phyloP scores from a whole-genome alignment of 2,888 invertebrate genomes.

The Drosophila merina region DNA sequence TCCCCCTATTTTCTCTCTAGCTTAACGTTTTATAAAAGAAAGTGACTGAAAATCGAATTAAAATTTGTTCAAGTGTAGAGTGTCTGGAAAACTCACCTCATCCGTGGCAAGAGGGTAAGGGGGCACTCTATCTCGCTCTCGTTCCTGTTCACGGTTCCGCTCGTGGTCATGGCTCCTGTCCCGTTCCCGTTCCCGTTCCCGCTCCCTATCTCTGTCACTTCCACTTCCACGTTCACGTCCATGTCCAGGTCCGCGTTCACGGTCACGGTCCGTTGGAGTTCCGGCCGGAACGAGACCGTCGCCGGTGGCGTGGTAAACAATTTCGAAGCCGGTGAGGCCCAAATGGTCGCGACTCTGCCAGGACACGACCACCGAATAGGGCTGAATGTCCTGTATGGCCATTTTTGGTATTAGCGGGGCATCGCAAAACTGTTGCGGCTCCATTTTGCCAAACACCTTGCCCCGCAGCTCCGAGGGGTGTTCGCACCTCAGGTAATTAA shows the following conservation, averaged over 20 bases:
- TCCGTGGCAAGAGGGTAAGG: constrained; percentile 50
- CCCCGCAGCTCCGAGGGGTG: constrained; percentile 92
- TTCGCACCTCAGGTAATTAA: constrained; percentile 89
- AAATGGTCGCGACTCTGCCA: constrained; percentile 96
- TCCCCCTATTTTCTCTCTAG: constrained; percentile 3
- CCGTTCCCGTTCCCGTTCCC: constrained; percentile 16
- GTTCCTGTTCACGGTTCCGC: constrained; percentile 8
- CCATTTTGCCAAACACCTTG: constrained; percentile 89
- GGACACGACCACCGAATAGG: constrained; percentile 93
- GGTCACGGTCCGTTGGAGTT: constrained; percentile 38
- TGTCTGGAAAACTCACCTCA: constrained; percentile 62
- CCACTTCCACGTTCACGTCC: constrained; percentile 6
- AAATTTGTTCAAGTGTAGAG: neutral
- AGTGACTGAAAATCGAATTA: constrained; percentile 18
- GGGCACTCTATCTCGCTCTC: constrained; percentile 22
- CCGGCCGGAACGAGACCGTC: constrained; percentile 81
- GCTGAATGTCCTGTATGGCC: constrained; percentile 94
- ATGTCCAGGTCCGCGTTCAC: constrained; percentile 27
- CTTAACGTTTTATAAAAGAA: constrained; percentile 59
- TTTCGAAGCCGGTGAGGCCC: constrained; percentile 92
- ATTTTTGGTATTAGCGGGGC: constrained; percentile 92
- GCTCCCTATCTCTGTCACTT: neutral
- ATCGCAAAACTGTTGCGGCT: constrained; percentile 92
- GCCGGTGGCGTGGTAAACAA: constrained; percentile 91
- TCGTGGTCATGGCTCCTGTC: constrained; percentile 2